Percentiles rank a stretch among this genome's conserved stretches.
These are phyloP conservation scores for Trichoplax adhaerens DNA, from an alignment of 37 sponge, comb jelly and placozoan species.

Conservation along the genomic window DNA sequence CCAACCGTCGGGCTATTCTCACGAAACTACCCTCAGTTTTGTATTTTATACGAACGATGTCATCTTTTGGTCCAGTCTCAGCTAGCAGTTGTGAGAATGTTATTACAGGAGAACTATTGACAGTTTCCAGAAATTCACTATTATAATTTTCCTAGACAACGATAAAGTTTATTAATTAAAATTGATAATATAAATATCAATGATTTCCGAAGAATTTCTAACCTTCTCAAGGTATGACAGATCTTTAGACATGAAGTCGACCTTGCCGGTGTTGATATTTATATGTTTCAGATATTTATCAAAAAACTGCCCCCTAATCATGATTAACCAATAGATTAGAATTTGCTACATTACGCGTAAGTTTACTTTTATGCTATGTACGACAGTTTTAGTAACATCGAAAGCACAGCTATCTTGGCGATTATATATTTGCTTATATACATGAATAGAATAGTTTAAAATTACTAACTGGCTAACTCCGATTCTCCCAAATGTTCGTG, in stretches of 20 bases:
- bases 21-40: conserved; percentile 16
- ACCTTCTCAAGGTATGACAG: no score
- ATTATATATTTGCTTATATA: no score
- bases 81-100: background rate
- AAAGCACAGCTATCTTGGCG: no score
- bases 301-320: conserved; percentile 31
- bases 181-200: no score
- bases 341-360: no score
- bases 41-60: conserved; percentile 29
- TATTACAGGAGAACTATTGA: conserved; percentile 14
- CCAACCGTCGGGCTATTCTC: conserved; percentile 20
- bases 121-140: conserved; percentile 14
- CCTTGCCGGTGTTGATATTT: conserved; percentile 29
- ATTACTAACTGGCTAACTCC: conserved; percentile 39
- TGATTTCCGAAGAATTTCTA: no score
- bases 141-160: conserved; percentile 29
- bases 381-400: no score
- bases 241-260: conserved; percentile 17
- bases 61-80: conserved; percentile 3
- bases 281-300: conserved; percentile 34
- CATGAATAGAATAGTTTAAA: no score
- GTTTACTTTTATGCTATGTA: no score
- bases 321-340: no score
- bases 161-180: no score
- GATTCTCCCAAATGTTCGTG: conserved; percentile 47